These are phyloP conservation scores for Cyclophora albipunctata DNA, from an alignment of 2,888 invertebrate genomes.

Conservation along the genomic window DNA sequence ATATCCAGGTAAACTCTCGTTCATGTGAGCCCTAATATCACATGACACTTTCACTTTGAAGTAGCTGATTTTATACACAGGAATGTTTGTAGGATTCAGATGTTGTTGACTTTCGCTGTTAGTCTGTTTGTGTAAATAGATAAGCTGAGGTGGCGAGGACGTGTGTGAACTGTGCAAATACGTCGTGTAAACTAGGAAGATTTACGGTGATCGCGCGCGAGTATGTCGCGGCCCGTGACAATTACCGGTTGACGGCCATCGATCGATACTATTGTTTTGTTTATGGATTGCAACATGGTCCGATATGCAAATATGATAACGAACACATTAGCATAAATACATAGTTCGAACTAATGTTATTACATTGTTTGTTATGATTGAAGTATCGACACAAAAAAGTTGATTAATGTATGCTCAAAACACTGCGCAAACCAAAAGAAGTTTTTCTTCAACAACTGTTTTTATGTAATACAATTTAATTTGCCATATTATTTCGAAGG, in stretches of 20 bases:
- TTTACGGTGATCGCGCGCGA: constrained; percentile 13
- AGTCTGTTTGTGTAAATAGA: constrained; percentile 7
- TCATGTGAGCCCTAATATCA: constrained; percentile 25
- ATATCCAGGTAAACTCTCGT: constrained; percentile 23
- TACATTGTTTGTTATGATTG: too few relatives aligned
- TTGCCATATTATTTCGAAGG: too few relatives aligned
- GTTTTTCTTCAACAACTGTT: too few relatives aligned
- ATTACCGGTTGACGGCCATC: constrained; percentile 24
- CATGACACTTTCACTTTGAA: constrained; percentile 32
- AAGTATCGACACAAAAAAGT: too few relatives aligned
- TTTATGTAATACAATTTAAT: too few relatives aligned
- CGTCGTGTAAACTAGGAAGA: constrained; percentile 12
- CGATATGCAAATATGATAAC: constrained; percentile 27
- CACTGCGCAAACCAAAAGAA: too few relatives aligned
- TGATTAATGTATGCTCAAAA: too few relatives aligned
- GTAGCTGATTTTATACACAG: constrained; percentile 6
- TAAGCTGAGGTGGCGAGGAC: not conserved
- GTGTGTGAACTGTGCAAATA: constrained; percentile 6
- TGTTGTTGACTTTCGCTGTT: constrained; percentile 22
- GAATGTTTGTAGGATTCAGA: constrained; percentile 12
- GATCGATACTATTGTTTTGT: constrained; percentile 42
- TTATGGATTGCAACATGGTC: constrained; percentile 31
- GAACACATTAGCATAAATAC: too few relatives aligned
- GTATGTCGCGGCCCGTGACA: constrained; percentile 20
- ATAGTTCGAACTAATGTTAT: too few relatives aligned